Percentiles rank a stretch among this genome's conserved stretches.
Conservation (phyloP, 2,888 invertebrate species). For the Eubasilissa splendida region DNA sequence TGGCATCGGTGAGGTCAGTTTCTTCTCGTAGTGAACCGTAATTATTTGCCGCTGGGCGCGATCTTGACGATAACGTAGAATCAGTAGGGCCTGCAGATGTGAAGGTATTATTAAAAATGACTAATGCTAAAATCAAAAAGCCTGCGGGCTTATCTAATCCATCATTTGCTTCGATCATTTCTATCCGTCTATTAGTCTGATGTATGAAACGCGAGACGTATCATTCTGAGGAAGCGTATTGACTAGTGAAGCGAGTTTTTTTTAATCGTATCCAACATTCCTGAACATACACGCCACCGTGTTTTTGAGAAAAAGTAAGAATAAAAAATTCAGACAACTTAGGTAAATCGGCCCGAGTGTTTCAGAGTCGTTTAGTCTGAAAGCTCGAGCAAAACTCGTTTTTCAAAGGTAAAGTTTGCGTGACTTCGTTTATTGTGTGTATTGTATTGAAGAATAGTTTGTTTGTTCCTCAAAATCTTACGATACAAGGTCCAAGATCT, state of each 20-base stretch:
- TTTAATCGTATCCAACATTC: slow-evolving; percentile 25
- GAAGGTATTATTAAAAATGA: no score
- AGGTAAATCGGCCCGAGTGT: slow-evolving; percentile 6
- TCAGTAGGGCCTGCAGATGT: no score
- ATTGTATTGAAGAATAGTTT: no score
- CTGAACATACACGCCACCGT: slow-evolving; percentile 33
- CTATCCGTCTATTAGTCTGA: not conserved
- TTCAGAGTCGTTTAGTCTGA: not conserved
- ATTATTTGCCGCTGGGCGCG: no score
- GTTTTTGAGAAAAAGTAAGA: slow-evolving; percentile 9
- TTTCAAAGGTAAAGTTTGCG: not conserved
- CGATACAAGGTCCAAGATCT: no score
- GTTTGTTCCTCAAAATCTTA: no score
- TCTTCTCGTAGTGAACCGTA: no score
- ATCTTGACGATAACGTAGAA: no score
- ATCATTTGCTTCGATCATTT: not conserved
- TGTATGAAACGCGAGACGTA: not conserved
- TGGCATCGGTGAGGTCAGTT: no score
- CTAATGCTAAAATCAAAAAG: no score
- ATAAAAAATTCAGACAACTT: slow-evolving; percentile 11
- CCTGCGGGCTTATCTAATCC: no score
- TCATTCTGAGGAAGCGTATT: slow-evolving; percentile 5
- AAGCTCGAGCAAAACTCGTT: not conserved
- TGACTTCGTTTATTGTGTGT: not conserved
- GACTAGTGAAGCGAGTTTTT: slow-evolving; percentile 24